These are phyloP conservation scores for Pseudoips prasinana DNA, from an alignment of 2,888 invertebrate species.

Conservation along the genomic window DNA sequence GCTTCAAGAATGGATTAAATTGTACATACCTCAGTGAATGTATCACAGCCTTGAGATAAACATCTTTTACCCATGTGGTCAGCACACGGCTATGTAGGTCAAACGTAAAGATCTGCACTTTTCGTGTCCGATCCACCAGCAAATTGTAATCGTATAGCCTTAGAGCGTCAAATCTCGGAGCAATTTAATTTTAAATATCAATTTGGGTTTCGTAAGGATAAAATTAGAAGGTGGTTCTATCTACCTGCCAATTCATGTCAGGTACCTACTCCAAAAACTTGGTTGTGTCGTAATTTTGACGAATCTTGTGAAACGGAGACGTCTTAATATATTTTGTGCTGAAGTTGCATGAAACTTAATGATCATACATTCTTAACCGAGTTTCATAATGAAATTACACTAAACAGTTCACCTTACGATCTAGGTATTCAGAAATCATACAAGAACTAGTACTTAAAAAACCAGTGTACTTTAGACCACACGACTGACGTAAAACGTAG, in stretches of 20 bases:
- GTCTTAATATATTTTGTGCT: conserved; percentile 11
- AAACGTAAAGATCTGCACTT: conserved; percentile 53
- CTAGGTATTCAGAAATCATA: no score
- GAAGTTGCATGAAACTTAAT: conserved; percentile 19
- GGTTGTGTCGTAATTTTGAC: conserved; percentile 21
- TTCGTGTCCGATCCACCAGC: conserved; percentile 31
- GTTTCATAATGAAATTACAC: no score
- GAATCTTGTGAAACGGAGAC: conserved; percentile 21
- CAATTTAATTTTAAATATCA: conserved; percentile 26
- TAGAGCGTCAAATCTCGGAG: conserved; percentile 7
- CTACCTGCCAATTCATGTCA: no score
- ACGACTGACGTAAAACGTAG: no score
- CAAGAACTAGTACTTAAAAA: no score
- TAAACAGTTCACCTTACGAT: no score
- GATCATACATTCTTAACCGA: no score
- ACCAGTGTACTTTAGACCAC: no score
- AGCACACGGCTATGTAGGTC: conserved; percentile 44
- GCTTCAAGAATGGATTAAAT: not conserved
- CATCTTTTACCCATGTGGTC: conserved; percentile 27
- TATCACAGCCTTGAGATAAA: conserved; percentile 32
- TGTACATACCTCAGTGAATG: conserved; percentile 13
- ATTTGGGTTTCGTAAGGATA: conserved; percentile 24
- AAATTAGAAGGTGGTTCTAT: conserved; percentile 5
- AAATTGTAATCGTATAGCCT: conserved; percentile 14
- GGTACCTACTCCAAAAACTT: conserved; percentile 5